These are phyloP conservation scores for Crotalus helleri DNA, from an alignment of 2,113 vertebrate species.

Conservation along the genomic window DNA sequence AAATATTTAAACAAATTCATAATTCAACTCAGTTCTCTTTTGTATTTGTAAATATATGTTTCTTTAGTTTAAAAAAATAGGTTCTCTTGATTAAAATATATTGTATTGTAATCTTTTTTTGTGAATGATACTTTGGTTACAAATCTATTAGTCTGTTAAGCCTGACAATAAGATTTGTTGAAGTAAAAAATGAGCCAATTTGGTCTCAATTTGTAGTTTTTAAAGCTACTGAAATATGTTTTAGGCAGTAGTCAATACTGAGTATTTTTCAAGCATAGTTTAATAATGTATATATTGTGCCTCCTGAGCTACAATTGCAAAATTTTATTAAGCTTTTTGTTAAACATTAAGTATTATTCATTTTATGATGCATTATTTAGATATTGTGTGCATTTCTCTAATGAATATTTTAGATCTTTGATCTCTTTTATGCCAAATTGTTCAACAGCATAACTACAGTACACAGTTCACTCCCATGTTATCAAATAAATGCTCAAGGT, in stretches of 20 bases:
- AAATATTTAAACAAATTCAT: not conserved
- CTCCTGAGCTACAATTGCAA: not conserved
- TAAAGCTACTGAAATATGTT: slow-evolving; percentile 7
- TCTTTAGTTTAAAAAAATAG: not conserved
- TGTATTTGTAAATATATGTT: slow-evolving; percentile 1
- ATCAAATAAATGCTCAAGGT: slow-evolving; percentile 75
- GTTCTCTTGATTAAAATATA: not conserved
- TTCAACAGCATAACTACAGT: slow-evolving; percentile 14
- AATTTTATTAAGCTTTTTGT: slow-evolving; percentile 8
- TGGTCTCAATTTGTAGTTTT: not conserved
- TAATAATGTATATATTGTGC: not conserved
- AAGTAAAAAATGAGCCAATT: not conserved
- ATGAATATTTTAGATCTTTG: slow-evolving; percentile 36
- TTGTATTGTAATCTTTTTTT: not conserved
- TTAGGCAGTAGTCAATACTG: not conserved
- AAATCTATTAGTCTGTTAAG: not conserved
- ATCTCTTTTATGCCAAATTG: slow-evolving; percentile 50
- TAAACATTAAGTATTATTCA: slow-evolving; percentile 11
- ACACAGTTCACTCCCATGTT: slow-evolving; percentile 54
- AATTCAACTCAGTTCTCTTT: not conserved
- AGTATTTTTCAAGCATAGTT: not conserved
- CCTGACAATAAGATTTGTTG: not conserved
- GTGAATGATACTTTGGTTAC: not conserved
- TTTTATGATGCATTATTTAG: slow-evolving; percentile 27
- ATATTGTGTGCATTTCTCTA: slow-evolving; percentile 41